A percentile compares a stretch with the other conserved stretches of the same genome.
Evolutionary conservation across 2,888 invertebrate species (phyloP).

Genomic region (Cataglyphis albicans): DNA sequence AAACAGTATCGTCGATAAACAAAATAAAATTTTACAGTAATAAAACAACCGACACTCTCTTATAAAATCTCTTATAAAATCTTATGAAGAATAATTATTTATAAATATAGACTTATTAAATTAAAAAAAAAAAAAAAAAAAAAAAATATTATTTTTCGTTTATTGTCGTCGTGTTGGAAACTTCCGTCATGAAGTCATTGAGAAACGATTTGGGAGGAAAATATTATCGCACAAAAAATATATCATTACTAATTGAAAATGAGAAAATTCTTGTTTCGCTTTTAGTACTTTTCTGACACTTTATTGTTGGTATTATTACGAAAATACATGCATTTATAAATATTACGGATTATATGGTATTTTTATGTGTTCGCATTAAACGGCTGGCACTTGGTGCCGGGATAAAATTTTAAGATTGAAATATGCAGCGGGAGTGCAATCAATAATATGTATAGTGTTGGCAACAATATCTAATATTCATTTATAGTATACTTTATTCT

Average conservation of each 20-base stretch:
- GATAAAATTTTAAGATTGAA: constrained; percentile 32
- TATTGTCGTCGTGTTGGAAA: neutral
- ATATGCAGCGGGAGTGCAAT: constrained; percentile 22
- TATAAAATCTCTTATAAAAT: neutral
- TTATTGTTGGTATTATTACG: constrained; percentile 83
- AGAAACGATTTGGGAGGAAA: neutral
- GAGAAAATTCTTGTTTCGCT: constrained; percentile 39
- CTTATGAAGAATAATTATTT: neutral
- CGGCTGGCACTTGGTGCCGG: constrained; percentile 21
- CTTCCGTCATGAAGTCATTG: neutral
- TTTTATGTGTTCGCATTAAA: constrained; percentile 25
- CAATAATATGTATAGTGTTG: constrained; percentile 26
- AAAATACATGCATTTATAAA: constrained; percentile 84
- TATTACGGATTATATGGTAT: constrained; percentile 74
- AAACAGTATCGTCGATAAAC: neutral
- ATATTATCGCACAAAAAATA: neutral
- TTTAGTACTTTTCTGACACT: constrained; percentile 71
- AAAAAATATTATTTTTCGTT: neutral
- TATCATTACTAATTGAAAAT: constrained; percentile 47
- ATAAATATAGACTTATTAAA: neutral
- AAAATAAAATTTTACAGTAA: neutral
- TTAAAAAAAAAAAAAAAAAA: neutral
- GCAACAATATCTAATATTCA: constrained; percentile 25
- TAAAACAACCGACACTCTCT: neutral
- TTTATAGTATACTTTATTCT: constrained; percentile 16